A percentile compares a stretch with the other conserved stretches of the same genome.
Evolutionary conservation across 2,888 invertebrate species (phyloP).

Genomic region (Lamproptera curius): DNA sequence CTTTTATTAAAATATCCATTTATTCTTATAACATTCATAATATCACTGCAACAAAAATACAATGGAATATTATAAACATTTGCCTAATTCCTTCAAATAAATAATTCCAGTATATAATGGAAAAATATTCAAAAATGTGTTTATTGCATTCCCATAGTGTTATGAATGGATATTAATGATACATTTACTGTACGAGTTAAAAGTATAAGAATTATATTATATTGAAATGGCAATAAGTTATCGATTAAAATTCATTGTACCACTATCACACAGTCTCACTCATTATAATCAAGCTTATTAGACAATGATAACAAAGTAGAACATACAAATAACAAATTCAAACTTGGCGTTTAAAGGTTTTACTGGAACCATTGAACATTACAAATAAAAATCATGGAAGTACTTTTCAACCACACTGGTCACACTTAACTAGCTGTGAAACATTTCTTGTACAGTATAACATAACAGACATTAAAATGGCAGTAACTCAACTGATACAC

Average conservation of each 20-base stretch:
- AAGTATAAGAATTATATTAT: constrained; percentile 11
- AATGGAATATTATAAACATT: constrained; percentile 76
- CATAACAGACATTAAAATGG: neutral
- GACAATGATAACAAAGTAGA: constrained; percentile 36
- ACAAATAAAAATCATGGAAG: constrained; percentile 12
- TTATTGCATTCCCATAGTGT: constrained; percentile 23
- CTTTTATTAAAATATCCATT: constrained; percentile 79
- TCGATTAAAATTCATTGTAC: constrained; percentile 40
- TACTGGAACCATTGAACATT: constrained; percentile 4
- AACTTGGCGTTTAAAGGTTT: constrained; percentile 34
- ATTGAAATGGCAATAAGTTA: constrained; percentile 39
- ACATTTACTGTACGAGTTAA: constrained; percentile 5
- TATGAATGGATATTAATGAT: constrained; percentile 1
- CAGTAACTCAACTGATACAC: neutral
- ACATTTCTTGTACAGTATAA: neutral
- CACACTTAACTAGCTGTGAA: neutral
- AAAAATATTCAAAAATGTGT: constrained; percentile 56
- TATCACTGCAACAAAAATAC: constrained; percentile 78
- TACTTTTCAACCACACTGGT: constrained; percentile 4
- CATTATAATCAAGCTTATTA: constrained; percentile 40
- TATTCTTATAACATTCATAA: constrained; percentile 79
- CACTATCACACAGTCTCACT: constrained; percentile 41
- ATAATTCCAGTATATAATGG: constrained; percentile 54
- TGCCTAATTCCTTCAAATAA: constrained; percentile 71
- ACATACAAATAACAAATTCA: constrained; percentile 37